A percentile compares a stretch with the other conserved stretches of the same genome.
phyloP scores from a whole-genome alignment of 1,140 invertebrate species.

The Sipha flava region DNA sequence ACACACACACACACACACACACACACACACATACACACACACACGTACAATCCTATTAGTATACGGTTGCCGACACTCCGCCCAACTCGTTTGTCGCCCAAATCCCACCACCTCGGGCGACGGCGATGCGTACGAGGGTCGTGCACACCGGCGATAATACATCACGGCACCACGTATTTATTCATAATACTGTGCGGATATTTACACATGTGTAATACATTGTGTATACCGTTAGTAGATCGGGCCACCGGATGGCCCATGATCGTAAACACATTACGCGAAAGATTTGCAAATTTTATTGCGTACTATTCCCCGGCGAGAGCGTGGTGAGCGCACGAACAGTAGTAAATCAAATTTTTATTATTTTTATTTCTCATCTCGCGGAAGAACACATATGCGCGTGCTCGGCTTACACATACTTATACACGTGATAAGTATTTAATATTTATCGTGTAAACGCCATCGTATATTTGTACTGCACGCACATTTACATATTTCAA shows the following conservation, averaged over 20 bases:
- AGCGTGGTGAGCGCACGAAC: neutral
- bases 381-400: no score
- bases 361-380: neutral
- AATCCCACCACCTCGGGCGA: neutral
- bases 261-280: neutral
- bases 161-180: no score
- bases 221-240: no score
- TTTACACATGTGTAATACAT: neutral
- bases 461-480: no score
- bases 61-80: neutral
- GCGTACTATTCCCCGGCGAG: neutral
- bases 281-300: conserved; percentile 18
- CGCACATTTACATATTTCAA: no score
- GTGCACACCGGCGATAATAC: no score
- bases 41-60: neutral
- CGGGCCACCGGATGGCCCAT: no score
- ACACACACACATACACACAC: neutral
- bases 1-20: neutral
- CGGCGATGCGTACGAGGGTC: no score
- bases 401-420: no score
- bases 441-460: no score
- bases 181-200: no score
- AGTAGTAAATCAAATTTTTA: conserved; percentile 12
- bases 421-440: no score
- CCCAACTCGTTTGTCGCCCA: neutral